Base-by-base conservation (phyloP, 2,888 invertebrate genomes). In the Crioceris asparagi region DNA sequence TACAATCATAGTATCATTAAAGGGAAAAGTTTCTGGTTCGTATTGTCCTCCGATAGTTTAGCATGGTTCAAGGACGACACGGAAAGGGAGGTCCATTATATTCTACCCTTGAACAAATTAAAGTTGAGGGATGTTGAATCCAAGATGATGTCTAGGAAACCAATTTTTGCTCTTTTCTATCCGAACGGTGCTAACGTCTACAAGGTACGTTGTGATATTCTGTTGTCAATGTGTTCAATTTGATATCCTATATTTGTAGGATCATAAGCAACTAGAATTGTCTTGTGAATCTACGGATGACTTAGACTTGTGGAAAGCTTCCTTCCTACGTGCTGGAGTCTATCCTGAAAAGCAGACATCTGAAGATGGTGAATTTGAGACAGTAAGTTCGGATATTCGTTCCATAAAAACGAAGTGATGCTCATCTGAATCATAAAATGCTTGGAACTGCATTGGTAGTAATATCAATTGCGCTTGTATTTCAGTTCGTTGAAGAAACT, bases 1-100 rank as follows among this genome's bases (percentile, higher is more conserved):
- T 96, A 97, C 67, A 99, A 98, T 69, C 75, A 97, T 65, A 94
- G 96, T 52, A 92, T 99, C 55, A 96, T 99, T 85, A 93, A 96
- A 71, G 98, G 44, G 36, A 82, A 90, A 57, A 97, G 97, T 65
- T 98, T 96, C 69, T 99, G 98, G 98, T 63, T 64, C 43, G 96
- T 98, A 38, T 74, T 99, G 41, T 96, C 94, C 10, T 91, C 96
- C 7, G 98, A 99, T 68, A 93, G 83, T 62, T 83, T 99, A 59
- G 92, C 94, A 32, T 53, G 53, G 53, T 53, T 45, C 39, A 98
- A 97, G 67, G 98, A 98, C 63, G 97, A 97, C 66, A 96, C 96
- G 76, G 98, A 99, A 68, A 83, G 92, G 54, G 98, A 99, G 67
- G 98, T 98, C 75, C 98, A 97, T 65, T 99, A 92, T 68, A 96